These are phyloP conservation scores for Atethmia centrago DNA, from an alignment of 2,888 invertebrate species.

Conservation along the genomic window DNA sequence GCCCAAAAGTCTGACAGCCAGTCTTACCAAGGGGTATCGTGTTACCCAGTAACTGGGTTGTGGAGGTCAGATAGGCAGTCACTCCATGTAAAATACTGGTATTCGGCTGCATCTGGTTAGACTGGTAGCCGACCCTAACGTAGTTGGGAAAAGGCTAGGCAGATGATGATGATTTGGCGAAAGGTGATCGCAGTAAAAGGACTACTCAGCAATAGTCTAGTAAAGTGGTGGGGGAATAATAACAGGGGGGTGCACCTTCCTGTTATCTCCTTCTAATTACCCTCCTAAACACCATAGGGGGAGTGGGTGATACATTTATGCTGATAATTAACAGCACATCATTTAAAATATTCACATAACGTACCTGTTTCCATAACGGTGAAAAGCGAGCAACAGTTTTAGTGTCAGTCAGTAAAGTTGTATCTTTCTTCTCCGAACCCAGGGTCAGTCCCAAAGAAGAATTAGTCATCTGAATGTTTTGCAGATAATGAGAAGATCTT, in stretches of 20 bases:
- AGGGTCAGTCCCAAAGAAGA: slow-evolving; percentile 75
- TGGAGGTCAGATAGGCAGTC: too few relatives aligned
- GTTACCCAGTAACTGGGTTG: too few relatives aligned
- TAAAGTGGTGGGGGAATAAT: too few relatives aligned
- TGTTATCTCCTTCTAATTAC: background rate
- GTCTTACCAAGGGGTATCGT: too few relatives aligned
- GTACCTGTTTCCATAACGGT: slow-evolving; percentile 87
- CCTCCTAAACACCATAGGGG: background rate
- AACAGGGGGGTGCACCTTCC: too few relatives aligned
- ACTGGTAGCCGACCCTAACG: too few relatives aligned
- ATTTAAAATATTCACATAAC: background rate
- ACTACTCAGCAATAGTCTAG: background rate
- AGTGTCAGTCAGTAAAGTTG: slow-evolving; percentile 76
- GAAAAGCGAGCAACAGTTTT: slow-evolving; percentile 84
- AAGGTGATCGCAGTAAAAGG: background rate
- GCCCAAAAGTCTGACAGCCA: too few relatives aligned
- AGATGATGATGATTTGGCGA: too few relatives aligned
- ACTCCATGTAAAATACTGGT: too few relatives aligned
- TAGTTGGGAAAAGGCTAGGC: too few relatives aligned
- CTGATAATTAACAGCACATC: background rate
- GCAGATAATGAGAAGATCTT: slow-evolving; percentile 76
- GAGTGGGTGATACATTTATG: background rate
- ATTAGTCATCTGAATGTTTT: slow-evolving; percentile 79
- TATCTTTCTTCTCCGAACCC: slow-evolving; percentile 76
- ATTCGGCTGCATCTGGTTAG: too few relatives aligned